Percentiles rank a stretch among this genome's conserved stretches.
Conservation (phyloP, 2,888 invertebrate genomes). For the Conomelus anceps region DNA sequence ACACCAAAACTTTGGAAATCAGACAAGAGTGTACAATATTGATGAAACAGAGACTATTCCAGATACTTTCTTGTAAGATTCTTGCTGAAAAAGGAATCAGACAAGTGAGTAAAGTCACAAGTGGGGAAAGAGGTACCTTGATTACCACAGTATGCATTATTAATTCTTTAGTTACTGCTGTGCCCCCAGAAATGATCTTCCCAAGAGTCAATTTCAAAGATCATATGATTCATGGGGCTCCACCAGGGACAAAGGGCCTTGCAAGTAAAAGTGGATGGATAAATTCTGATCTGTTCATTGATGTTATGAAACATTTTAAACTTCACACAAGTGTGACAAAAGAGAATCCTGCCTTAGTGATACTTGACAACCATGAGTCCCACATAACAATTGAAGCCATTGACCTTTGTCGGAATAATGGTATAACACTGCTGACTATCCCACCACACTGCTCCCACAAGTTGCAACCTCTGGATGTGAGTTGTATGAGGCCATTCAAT, state of each 20-base stretch:
- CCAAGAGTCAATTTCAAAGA: conserved; percentile 38
- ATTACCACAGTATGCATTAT: conserved; percentile 39
- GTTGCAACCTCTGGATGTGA: conserved; percentile 39
- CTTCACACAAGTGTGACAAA: conserved; percentile 34
- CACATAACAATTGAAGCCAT: conserved; percentile 36
- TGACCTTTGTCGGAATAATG: conserved; percentile 38
- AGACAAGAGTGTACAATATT: conserved; percentile 38
- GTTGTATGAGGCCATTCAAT: conserved; percentile 36
- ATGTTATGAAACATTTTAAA: conserved; percentile 37
- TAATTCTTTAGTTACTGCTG: conserved; percentile 38
- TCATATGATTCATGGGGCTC: conserved; percentile 38
- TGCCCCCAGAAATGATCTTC: conserved; percentile 42
- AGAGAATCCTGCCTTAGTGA: conserved; percentile 35
- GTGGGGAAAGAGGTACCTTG: conserved; percentile 40
- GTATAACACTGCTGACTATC: conserved; percentile 41
- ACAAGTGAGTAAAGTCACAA: conserved; percentile 41
- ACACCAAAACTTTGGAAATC: neutral
- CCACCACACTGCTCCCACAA: conserved; percentile 41
- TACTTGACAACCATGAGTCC: conserved; percentile 38
- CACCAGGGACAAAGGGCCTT: conserved; percentile 38
- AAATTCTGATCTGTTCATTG: conserved; percentile 35
- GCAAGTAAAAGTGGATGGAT: conserved; percentile 38
- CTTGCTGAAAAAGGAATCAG: conserved; percentile 40
- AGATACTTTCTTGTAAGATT: conserved; percentile 39
- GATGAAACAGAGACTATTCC: conserved; percentile 42